Conservation (phyloP, 2,797 vertebrate genomes). For the Pteropus rufus region DNA sequence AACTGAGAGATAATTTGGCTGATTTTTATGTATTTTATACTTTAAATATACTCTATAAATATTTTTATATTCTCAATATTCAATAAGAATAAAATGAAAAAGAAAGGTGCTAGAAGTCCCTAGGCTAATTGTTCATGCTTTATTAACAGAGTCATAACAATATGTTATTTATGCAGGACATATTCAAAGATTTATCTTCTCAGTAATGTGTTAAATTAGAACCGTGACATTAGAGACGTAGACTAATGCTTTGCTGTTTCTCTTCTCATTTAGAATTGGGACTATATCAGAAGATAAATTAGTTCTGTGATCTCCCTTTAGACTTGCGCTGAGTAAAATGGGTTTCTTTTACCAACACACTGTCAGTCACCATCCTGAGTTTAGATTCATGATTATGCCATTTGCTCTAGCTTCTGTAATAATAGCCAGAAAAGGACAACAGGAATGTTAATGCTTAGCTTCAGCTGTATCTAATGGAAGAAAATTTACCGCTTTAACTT, state of each 20-base stretch:
- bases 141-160: constrained; percentile 80
- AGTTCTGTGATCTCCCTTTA: constrained; percentile 69
- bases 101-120: constrained; percentile 42
- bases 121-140: constrained; percentile 76
- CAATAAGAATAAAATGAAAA: constrained; percentile 4
- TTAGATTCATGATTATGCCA: constrained; percentile 48
- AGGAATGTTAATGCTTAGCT: constrained; percentile 50
- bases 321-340: constrained; percentile 54
- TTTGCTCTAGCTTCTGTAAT: constrained; percentile 49
- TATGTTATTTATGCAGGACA: constrained; percentile 66
- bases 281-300: constrained; percentile 79
- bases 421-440: neutral
- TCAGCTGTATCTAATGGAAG: constrained; percentile 36
- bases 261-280: constrained; percentile 72
- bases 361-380: constrained; percentile 61
- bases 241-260: constrained; percentile 75
- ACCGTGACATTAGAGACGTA: constrained; percentile 74
- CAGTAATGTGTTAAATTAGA: constrained; percentile 78
- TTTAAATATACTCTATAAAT: neutral
- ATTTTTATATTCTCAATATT: neutral
- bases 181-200: constrained; percentile 80
- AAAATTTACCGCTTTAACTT: constrained; percentile 43
- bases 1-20: neutral
- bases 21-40: neutral
- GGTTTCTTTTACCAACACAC: constrained; percentile 69